Evolutionary conservation across 2,797 vertebrate genomes (phyloP).

Genomic region (Nyctalus aviator): DNA sequence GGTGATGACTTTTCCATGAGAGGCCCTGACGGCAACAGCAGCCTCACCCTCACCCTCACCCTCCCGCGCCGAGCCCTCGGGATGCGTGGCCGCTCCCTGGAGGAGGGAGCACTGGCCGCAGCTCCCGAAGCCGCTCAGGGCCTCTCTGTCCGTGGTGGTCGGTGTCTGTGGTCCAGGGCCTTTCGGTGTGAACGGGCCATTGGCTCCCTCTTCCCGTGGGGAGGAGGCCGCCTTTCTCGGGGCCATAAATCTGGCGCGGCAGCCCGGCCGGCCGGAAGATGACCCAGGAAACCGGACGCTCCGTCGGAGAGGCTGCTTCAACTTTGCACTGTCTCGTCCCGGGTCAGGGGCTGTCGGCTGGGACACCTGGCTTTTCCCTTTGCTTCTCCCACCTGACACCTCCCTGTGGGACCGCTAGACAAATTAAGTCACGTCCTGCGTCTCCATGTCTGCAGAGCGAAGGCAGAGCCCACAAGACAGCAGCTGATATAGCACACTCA

Average conservation of each 20-base stretch:
- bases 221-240: conserved; percentile 20
- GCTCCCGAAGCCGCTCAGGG: fast-evolving
- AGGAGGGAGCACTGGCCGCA: not conserved
- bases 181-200: fast-evolving
- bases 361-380: not conserved
- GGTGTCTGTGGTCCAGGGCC: not conserved
- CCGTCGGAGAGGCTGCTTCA: not conserved
- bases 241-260: conserved; percentile 26
- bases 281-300: conserved; percentile 44
- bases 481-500: too few species aligned
- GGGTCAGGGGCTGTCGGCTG: not conserved
- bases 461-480: too few species aligned
- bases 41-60: fast-evolving
- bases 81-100: fast-evolving
- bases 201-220: not conserved
- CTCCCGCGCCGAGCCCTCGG: fast-evolving
- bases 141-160: fast-evolving
- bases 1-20: fast-evolving
- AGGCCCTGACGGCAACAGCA: fast-evolving
- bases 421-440: fast-evolving
- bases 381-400: not conserved
- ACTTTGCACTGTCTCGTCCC: not conserved
- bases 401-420: fast-evolving
- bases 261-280: not conserved
- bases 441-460: not conserved